phyloP scores from a whole-genome alignment of 2,888 invertebrate species.

The Tetheella fluctuosa region DNA sequence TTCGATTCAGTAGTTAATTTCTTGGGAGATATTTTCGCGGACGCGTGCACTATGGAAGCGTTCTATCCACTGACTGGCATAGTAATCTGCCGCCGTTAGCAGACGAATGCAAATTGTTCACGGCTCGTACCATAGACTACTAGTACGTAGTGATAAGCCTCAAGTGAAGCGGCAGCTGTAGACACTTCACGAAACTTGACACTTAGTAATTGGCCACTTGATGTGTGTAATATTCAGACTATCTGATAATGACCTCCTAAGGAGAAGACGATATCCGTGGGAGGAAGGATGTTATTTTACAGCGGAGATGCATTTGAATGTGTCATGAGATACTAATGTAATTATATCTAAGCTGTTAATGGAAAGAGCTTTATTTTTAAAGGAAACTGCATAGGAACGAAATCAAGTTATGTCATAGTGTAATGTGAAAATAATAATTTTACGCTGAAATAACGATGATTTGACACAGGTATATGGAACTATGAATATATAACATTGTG shows the following conservation, averaged over 20 bases:
- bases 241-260: constrained; percentile 13
- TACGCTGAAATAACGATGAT: not conserved
- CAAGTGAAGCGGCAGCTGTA: constrained; percentile 3
- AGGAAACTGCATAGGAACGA: not conserved
- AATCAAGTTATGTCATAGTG: not conserved
- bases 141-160: constrained; percentile 1
- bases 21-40: not conserved
- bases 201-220: constrained; percentile 11
- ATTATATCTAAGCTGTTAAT: not conserved
- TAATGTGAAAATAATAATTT: not conserved
- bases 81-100: not conserved
- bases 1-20: not conserved
- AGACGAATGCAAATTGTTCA: constrained; percentile 7
- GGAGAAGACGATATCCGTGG: constrained; percentile 9
- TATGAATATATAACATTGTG: not conserved
- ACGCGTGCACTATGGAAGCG: constrained; percentile 10
- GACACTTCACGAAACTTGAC: constrained; percentile 6
- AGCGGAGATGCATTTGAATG: not conserved
- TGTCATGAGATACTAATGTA: not conserved
- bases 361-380: not conserved
- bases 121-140: no score
- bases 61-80: not conserved
- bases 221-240: not conserved
- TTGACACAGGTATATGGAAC: not conserved
- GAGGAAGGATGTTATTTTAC: not conserved